Conservation (phyloP, 2,113 vertebrate genomes). For the Solea senegalensis region DNA sequence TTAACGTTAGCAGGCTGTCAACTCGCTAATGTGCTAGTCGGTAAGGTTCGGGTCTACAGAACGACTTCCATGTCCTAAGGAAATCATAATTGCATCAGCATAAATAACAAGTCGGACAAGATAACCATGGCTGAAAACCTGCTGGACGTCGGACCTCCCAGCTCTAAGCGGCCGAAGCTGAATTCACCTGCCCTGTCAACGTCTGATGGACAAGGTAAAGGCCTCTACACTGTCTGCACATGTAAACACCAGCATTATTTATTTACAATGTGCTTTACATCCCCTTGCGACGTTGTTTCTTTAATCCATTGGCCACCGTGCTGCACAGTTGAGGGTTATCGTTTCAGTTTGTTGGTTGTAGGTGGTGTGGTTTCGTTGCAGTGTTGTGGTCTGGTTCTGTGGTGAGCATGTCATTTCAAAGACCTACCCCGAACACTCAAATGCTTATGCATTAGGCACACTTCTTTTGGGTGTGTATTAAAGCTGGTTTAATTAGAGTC, state of each 20-base stretch:
- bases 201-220: constrained; percentile 94
- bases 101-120: constrained; percentile 35
- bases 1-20: constrained; percentile 68
- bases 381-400: constrained; percentile 38
- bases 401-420: not conserved
- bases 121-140: constrained; percentile 92
- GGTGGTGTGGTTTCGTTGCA: constrained; percentile 28
- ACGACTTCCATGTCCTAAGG: constrained; percentile 32
- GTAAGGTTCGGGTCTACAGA: constrained; percentile 44
- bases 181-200: constrained; percentile 93
- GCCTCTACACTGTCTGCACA: constrained; percentile 47
- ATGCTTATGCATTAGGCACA: not conserved
- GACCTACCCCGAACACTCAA: not conserved
- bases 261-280: not conserved
- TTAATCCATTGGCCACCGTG: not conserved
- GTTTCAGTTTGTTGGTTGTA: not conserved
- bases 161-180: constrained; percentile 93
- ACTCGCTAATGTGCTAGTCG: constrained; percentile 74
- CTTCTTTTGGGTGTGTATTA: not conserved
- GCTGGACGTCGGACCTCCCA: constrained; percentile 93
- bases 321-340: not conserved
- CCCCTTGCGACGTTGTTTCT: fast-evolving
- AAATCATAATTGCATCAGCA: constrained; percentile 16
- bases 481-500: too few species aligned
- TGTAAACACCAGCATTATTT: constrained; percentile 13